Evolutionary conservation across 1,140 invertebrate species (phyloP).

Genomic region (Drosophila miranda): DNA sequence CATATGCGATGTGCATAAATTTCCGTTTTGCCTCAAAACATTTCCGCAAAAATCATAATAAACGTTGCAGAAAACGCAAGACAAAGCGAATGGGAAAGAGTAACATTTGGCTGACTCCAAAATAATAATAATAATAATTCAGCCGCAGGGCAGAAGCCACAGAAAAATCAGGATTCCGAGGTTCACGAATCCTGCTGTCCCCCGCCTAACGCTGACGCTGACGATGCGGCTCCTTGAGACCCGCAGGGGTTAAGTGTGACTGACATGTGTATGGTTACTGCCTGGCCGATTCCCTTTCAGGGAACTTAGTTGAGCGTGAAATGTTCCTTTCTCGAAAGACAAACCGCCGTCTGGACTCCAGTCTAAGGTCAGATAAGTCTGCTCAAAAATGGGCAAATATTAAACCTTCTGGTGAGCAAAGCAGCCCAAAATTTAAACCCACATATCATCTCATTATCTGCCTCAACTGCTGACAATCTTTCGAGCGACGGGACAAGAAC

Average conservation of each 20-base stretch:
- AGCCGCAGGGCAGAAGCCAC: constrained; percentile 65
- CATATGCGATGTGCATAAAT: constrained; percentile 78
- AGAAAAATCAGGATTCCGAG: constrained; percentile 65
- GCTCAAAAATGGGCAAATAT: background rate
- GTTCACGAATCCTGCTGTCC: constrained; percentile 16
- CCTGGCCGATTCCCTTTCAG: constrained; percentile 51
- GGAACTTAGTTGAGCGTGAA: constrained; percentile 69
- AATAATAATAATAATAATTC: constrained; percentile 59
- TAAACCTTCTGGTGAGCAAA: background rate
- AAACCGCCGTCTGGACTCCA: constrained; percentile 3
- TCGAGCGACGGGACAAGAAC: constrained; percentile 60
- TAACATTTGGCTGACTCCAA: constrained; percentile 65
- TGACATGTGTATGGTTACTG: constrained; percentile 70
- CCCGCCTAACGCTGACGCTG: constrained; percentile 10
- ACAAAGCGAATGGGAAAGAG: constrained; percentile 24
- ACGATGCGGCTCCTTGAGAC: constrained; percentile 31
- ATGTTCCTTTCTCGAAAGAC: constrained; percentile 36
- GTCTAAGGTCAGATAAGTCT: constrained; percentile 1
- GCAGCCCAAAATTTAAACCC: too few species aligned
- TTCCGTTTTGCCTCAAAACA: constrained; percentile 68
- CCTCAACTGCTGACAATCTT: constrained; percentile 35
- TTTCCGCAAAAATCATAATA: constrained; percentile 77
- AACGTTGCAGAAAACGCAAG: constrained; percentile 62
- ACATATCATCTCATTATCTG: constrained; percentile 23
- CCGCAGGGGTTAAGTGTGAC: constrained; percentile 72